phyloP scores from a whole-genome alignment of 2,113 vertebrate genomes.

The Ceuthmochares aereus region DNA sequence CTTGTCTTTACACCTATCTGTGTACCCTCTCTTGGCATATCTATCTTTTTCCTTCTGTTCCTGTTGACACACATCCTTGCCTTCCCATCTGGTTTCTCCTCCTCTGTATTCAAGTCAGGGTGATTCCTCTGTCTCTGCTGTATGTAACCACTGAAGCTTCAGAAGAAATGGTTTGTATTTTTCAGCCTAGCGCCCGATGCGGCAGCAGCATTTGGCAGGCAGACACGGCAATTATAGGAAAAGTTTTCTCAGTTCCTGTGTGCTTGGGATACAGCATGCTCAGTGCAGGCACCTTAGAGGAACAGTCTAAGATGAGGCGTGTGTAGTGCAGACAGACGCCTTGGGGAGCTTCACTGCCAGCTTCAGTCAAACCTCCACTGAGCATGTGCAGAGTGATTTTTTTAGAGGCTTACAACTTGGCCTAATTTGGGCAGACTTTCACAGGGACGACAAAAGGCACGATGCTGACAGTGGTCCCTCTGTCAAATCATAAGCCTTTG shows the following conservation, averaged over 20 bases:
- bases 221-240: background rate
- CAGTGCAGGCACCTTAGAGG: background rate
- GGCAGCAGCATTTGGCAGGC: background rate
- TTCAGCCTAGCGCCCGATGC: background rate
- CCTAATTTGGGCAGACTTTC: conserved; percentile 66
- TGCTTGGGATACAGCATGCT: background rate
- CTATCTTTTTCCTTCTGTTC: conserved; percentile 1
- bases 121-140: background rate
- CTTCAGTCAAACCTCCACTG: background rate
- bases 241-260: background rate
- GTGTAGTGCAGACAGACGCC: background rate
- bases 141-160: background rate
- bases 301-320: background rate
- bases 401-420: conserved; percentile 17
- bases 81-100: conserved; percentile 26
- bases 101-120: background rate
- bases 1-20: background rate
- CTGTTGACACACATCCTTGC: conserved; percentile 7
- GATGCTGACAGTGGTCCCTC: background rate
- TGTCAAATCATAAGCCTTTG: conserved; percentile 39
- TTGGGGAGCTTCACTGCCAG: background rate
- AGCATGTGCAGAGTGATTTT: conserved; percentile 4
- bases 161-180: background rate
- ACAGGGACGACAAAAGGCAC: conserved; percentile 21
- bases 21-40: background rate